phyloP scores from a whole-genome alignment of 2,797 vertebrate genomes.

The Enteromius argenteus region DNA sequence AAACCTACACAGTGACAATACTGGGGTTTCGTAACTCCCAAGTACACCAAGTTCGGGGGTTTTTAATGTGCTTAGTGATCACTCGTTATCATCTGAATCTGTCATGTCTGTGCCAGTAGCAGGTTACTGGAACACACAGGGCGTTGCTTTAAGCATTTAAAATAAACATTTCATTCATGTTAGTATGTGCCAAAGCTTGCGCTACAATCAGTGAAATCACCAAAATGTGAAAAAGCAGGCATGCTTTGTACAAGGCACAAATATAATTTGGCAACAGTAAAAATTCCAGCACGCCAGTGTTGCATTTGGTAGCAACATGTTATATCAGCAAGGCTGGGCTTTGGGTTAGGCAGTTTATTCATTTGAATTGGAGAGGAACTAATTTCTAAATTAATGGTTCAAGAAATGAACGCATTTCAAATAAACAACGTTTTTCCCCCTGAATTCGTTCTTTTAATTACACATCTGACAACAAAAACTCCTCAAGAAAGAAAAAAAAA shows the following conservation, averaged over 20 bases:
- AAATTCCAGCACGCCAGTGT: conserved; percentile 6
- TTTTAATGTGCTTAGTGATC: neutral
- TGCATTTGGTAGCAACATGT: neutral
- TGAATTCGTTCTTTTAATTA: neutral
- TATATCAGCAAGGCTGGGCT: neutral
- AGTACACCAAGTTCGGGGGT: neutral
- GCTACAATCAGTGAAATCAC: neutral
- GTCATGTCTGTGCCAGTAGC: neutral
- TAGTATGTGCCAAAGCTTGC: neutral
- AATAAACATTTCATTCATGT: neutral
- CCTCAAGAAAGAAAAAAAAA: neutral
- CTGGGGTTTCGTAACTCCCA: neutral
- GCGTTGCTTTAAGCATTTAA: neutral
- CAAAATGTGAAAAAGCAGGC: neutral
- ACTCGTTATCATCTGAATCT: neutral
- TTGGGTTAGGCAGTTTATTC: neutral
- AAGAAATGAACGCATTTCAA: neutral
- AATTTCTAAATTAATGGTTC: neutral
- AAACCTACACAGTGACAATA: neutral
- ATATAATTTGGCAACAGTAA: neutral
- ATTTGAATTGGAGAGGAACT: neutral
- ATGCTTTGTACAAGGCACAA: neutral
- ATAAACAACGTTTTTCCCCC: neutral
- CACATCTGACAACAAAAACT: neutral
- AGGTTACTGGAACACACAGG: neutral